A percentile compares a stretch with the other conserved stretches of the same genome.
Evolutionary conservation across 2,888 invertebrate genomes (phyloP).

Genomic region (Yponomeuta malinellus): DNA sequence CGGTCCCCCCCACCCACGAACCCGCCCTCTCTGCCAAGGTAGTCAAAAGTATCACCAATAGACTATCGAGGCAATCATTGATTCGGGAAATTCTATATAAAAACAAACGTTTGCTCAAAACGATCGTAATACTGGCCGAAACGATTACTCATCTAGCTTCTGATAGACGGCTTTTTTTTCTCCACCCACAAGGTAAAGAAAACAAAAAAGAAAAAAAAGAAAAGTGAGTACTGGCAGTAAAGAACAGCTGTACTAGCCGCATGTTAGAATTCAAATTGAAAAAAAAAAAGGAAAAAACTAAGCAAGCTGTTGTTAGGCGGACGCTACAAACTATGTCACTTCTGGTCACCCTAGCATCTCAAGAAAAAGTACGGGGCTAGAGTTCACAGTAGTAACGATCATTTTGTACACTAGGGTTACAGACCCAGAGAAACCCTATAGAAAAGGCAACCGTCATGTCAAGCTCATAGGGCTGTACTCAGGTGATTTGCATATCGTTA

Average conservation of each 20-base stretch:
- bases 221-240: constrained; percentile 3
- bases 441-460: constrained; percentile 21
- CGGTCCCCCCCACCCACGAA: too few species aligned
- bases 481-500: constrained; percentile 28
- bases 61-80: too few species aligned
- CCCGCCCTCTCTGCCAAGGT: too few species aligned
- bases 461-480: constrained; percentile 21
- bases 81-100: too few species aligned
- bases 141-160: not conserved
- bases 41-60: too few species aligned
- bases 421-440: constrained; percentile 9
- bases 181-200: not conserved
- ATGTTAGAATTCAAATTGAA: not conserved
- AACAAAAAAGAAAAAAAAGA: not conserved
- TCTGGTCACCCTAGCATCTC: not conserved
- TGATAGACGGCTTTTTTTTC: not conserved
- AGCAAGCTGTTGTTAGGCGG: constrained; percentile 13
- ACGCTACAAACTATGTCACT: not conserved
- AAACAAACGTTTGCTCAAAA: too few species aligned
- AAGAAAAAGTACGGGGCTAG: not conserved
- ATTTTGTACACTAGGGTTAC: not conserved
- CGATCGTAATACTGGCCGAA: too few species aligned
- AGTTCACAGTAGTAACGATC: not conserved
- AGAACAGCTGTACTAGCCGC: constrained; percentile 12
- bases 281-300: constrained; percentile 6